phyloP scores from a whole-genome alignment of 2,888 invertebrate species.

The Allygus modestus region DNA sequence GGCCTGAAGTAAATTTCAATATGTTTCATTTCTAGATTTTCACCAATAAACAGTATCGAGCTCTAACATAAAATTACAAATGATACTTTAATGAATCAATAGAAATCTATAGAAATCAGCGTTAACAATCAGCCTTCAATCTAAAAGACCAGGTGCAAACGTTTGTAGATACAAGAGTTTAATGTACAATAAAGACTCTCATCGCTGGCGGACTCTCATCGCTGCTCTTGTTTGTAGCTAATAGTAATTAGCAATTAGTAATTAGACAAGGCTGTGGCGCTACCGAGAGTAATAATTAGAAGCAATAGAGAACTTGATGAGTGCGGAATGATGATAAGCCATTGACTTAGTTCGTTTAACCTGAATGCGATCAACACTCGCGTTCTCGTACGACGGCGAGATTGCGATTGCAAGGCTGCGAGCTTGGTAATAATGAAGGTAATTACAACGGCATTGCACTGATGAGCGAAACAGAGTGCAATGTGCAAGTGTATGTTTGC shows the following conservation, averaged over 20 bases:
- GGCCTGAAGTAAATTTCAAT: too few species aligned
- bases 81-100: too few species aligned
- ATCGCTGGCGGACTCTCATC: neutral
- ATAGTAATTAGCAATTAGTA: conserved; percentile 25
- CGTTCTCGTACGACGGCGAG: neutral
- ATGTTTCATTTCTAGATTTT: too few species aligned
- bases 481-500: neutral
- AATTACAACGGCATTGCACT: conserved; percentile 23
- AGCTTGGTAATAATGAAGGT: conserved; percentile 31
- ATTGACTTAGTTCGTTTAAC: conserved; percentile 48
- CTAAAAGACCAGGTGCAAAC: too few species aligned
- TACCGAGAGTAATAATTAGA: neutral
- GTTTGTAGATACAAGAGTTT: neutral
- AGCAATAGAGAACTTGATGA: conserved; percentile 27
- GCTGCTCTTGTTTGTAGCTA: conserved; percentile 27
- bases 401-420: conserved; percentile 45
- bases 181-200: neutral
- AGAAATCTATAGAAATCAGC: too few species aligned
- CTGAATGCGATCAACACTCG: neutral
- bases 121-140: too few species aligned
- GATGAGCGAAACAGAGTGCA: neutral
- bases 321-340: neutral
- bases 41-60: too few species aligned
- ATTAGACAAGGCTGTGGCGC: neutral
- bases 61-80: too few species aligned